Evolutionary conservation across 2,888 invertebrate genomes (phyloP), one percentile per base, ranked within the genome.

Genomic region (Ectemnius cavifrons): DNA sequence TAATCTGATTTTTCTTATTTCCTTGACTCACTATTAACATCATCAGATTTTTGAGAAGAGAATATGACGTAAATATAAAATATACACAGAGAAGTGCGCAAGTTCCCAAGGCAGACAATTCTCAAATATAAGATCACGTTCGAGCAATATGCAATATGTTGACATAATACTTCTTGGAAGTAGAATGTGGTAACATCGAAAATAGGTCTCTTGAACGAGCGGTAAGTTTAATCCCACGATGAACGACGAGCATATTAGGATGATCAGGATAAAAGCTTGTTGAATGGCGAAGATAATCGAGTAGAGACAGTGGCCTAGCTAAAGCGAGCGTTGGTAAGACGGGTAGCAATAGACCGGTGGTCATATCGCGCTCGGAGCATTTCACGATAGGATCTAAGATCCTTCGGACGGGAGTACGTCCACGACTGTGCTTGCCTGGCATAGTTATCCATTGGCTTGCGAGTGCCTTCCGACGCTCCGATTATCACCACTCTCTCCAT

Each of bases 341-440:
- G 81, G 79, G 88, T 89, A 89, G 89, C 88, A 87, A 87, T 88
- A 85, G 87, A 83, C 37, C 86, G 81, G 84, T 73, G 85, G 88
- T 89, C 87, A 89, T 89, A 87, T 88, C 85, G 85, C 86, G 84
- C 85, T 84, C 77, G 71, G 74, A 85, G 82, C 86, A 85, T 83
- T 83, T 78, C 75, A 72, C 81, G 88, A 88, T 88, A 88, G 77
- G 81, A 89, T 86, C 86, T 86, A 70, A 82, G 82, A 84, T 85
- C 77, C 77, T 72, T 77, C 71, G 74, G 65, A 67, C 64, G 71
- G 57, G 67, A 66, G 75, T 66, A 75, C 74, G 77, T 70, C 70
- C 66, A 74, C 49, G 49, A 37, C 63, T 47, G 61, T 49, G 77
- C 46, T 63, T 66, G 62, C 46, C 16, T 14, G 52, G 27, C 52